Conservation (phyloP, 30 jellyfish, hydroid and myxozoan genomes). For the Aurelia sp. region DNA sequence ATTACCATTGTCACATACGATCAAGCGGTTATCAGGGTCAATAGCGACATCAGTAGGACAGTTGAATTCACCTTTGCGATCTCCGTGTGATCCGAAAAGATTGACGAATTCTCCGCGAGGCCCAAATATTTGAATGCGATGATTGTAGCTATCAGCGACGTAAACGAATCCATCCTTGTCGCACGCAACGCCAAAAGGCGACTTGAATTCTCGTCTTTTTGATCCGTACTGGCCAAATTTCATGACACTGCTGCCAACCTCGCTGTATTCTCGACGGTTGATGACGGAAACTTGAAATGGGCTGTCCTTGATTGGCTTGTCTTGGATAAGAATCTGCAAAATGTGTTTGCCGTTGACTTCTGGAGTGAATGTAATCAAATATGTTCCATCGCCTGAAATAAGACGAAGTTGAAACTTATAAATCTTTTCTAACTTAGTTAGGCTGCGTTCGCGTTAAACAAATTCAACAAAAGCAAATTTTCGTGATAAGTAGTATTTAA, state of each 20-base stretch:
- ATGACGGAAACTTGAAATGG: constrained; percentile 88
- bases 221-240: constrained; percentile 99
- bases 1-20: constrained; percentile 97
- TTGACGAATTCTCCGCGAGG: constrained; percentile 98
- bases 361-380: constrained; percentile 84
- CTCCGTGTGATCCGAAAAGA: constrained; percentile 98
- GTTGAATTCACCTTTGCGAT: constrained; percentile 96
- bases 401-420: no score
- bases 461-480: no score
- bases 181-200: constrained; percentile 99
- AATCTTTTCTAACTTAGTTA: no score
- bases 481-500: no score
- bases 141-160: constrained; percentile 98
- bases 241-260: constrained; percentile 93
- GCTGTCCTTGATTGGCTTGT: constrained; percentile 92
- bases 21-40: constrained; percentile 84
- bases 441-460: no score
- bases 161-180: constrained; percentile 95
- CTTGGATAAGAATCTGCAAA: constrained; percentile 79
- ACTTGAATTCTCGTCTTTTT: constrained; percentile 91
- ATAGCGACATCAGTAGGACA: constrained; percentile 99
- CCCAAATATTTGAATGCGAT: constrained; percentile 95
- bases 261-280: constrained; percentile 94
- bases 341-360: constrained; percentile 91
- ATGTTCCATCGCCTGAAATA: constrained; percentile 92